phyloP scores from a whole-genome alignment of 2,797 vertebrate species.

The Iguana delicatissima region DNA sequence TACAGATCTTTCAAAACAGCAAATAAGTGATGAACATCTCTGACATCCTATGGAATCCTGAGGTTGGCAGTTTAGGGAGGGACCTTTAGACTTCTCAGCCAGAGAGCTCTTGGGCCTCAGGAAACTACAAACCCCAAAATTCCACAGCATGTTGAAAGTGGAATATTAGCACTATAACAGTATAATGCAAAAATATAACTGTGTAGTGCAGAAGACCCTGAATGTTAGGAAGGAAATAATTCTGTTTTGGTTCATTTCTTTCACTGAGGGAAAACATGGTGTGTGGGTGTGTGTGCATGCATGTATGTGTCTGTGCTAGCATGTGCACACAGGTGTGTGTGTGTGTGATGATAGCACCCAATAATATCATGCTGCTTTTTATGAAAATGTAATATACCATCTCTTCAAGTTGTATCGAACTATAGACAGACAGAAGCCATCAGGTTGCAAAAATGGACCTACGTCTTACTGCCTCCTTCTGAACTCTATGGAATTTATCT shows the following conservation, averaged over 20 bases:
- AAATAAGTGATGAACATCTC: background rate
- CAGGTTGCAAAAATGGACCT: background rate
- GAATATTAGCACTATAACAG: too few relatives aligned
- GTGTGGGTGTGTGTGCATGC: too few relatives aligned
- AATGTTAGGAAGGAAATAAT: background rate
- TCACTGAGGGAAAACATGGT: background rate
- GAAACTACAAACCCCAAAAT: too few relatives aligned
- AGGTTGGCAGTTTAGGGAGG: too few relatives aligned
- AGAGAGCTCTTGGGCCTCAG: too few relatives aligned
- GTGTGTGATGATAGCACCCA: background rate
- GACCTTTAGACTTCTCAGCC: too few relatives aligned
- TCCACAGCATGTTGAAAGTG: too few relatives aligned
- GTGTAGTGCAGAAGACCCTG: too few relatives aligned
- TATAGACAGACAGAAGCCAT: slow-evolving; percentile 35
- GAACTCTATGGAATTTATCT: slow-evolving; percentile 5
- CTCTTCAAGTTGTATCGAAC: background rate
- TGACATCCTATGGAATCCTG: background rate
- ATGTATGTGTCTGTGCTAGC: background rate
- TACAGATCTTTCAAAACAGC: background rate
- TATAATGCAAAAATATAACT: too few relatives aligned
- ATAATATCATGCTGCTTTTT: background rate
- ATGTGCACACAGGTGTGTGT: background rate
- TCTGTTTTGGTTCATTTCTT: background rate
- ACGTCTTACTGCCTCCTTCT: background rate
- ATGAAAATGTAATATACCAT: background rate